A percentile compares a stretch with the other conserved stretches of the same genome.
Evolutionary conservation across 2,888 invertebrate genomes (phyloP).

Genomic region (Chaetogeoica ovagalla): DNA sequence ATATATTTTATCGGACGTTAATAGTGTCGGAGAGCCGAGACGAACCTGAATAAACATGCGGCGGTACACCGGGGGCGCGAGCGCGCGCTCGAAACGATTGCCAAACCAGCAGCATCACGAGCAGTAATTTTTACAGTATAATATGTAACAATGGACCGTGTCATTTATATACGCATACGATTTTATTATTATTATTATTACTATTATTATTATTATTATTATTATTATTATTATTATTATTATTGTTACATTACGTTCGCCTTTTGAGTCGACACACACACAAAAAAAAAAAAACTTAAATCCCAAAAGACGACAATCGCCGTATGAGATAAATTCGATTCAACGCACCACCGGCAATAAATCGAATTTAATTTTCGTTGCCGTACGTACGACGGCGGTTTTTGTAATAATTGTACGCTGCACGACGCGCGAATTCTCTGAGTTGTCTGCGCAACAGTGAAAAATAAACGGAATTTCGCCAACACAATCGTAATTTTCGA

Average conservation of each 20-base stretch:
- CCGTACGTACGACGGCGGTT: too few species aligned
- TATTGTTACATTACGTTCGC: constrained; percentile 47
- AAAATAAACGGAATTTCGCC: too few species aligned
- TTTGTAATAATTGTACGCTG: too few species aligned
- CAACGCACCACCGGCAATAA: constrained; percentile 33
- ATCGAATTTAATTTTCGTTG: constrained; percentile 40
- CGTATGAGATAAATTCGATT: constrained; percentile 28
- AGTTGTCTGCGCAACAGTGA: too few species aligned
- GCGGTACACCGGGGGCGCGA: not conserved
- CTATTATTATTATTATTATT: constrained; percentile 25
- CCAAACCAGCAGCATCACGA: too few species aligned
- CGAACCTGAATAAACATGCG: constrained; percentile 38
- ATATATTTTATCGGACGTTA: constrained; percentile 10
- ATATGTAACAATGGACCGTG: constrained; percentile 24
- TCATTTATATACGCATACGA: constrained; percentile 22
- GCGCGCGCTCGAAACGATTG: too few species aligned
- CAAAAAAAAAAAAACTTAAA: not conserved
- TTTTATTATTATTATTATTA: too few species aligned
- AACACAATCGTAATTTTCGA: too few species aligned
- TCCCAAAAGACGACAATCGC: constrained; percentile 9
- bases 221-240: constrained; percentile 21
- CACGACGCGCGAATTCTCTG: too few species aligned
- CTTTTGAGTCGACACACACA: constrained; percentile 27
- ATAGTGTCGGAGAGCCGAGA: constrained; percentile 7
- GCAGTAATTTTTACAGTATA: too few species aligned